These are phyloP conservation scores for Lysandra coridon DNA, from an alignment of 2,888 invertebrate species.

Conservation along the genomic window DNA sequence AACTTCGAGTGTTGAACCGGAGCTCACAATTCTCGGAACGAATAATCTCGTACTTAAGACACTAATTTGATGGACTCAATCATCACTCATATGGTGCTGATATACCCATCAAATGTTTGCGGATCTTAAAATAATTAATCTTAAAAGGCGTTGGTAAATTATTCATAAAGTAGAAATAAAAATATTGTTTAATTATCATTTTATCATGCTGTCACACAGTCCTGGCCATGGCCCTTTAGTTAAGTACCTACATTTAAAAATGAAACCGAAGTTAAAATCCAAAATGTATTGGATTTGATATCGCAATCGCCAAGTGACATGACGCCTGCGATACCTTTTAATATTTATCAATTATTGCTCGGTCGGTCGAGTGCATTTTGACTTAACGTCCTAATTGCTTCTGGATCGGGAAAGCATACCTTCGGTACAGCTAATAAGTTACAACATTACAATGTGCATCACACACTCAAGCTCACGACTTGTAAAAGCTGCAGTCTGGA, in stretches of 20 bases:
- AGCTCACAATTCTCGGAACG: slow-evolving; percentile 34
- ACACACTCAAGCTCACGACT: not conserved
- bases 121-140: not conserved
- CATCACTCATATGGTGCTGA: slow-evolving; percentile 4
- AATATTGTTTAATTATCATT: too few relatives aligned
- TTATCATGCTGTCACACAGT: too few relatives aligned
- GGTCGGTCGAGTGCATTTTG: too few relatives aligned
- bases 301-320: too few relatives aligned
- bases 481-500: not conserved
- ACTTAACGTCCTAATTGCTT: too few relatives aligned
- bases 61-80: not conserved
- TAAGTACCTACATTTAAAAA: too few relatives aligned
- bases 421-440: not conserved
- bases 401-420: not conserved
- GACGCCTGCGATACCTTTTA: too few relatives aligned
- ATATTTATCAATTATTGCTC: too few relatives aligned
- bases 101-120: not conserved
- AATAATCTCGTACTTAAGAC: slow-evolving; percentile 6
- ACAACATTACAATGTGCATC: not conserved
- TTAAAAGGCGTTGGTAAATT: not conserved
- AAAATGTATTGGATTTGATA: too few relatives aligned
- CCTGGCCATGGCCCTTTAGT: too few relatives aligned
- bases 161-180: not conserved
- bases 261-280: too few relatives aligned
- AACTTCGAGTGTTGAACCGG: slow-evolving; percentile 36